phyloP scores from a whole-genome alignment of 2,888 invertebrate genomes.

The Catocala sponsa region DNA sequence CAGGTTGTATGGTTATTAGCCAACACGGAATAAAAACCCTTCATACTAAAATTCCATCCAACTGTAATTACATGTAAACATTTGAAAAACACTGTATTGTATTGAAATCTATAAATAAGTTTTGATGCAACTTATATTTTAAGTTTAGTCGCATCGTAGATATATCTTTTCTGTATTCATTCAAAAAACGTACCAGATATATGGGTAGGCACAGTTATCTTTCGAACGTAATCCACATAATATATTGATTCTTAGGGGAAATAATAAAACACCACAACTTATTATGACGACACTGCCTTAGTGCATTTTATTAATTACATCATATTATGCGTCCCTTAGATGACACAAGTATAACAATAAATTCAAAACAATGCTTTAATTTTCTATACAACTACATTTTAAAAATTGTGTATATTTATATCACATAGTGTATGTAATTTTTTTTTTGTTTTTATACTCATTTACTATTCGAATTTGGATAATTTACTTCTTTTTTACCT shows the following conservation, averaged over 20 bases:
- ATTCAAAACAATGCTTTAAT: constrained; percentile 72
- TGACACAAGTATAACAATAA: constrained; percentile 77
- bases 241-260: not conserved
- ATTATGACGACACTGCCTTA: constrained; percentile 78
- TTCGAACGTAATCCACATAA: not conserved
- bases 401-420: constrained; percentile 85
- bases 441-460: constrained; percentile 55
- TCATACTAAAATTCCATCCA: no score
- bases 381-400: constrained; percentile 75
- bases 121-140: no score
- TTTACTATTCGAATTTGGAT: constrained; percentile 47
- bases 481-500: constrained; percentile 32
- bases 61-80: no score
- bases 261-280: constrained; percentile 68
- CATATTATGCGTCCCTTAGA: constrained; percentile 61
- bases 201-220: no score
- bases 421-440: constrained; percentile 78
- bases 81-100: no score
- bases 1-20: no score
- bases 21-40: no score
- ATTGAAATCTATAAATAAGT: no score
- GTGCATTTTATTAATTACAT: constrained; percentile 81
- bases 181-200: no score
- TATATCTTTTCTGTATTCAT: no score
- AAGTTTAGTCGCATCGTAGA: no score